Evolutionary conservation across 1,140 invertebrate species (phyloP), one percentile per base, ranked within the genome.

Genomic region (Psilanteris sp.): DNA sequence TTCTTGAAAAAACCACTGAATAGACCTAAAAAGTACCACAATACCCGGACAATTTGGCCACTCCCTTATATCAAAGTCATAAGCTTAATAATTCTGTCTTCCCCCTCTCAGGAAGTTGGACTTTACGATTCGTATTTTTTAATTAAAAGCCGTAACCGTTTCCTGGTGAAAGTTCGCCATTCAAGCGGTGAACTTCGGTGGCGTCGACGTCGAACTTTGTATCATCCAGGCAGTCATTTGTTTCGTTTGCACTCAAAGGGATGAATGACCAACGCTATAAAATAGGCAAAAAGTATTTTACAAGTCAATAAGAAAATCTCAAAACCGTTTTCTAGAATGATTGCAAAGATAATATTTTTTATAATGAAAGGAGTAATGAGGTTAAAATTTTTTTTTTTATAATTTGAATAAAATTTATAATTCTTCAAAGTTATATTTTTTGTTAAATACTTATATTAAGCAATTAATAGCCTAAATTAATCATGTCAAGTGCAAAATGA

Each of bases 141-240:
- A 66, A 66, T 67, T 67, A 67, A 67, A 67, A 46, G 48, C 48
- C 22, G 39, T 22, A 54, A 67, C 27, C 46, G 36, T 52, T 64
- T 52, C 2, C 22, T 37, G 39, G 31, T 22, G 32, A 55, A 67
- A 67, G 50, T 67, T 55, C 4, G 36, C 27, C 34, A 34, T 55
- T 67, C 50, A 44, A 54, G 14, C 11, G 34, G 24, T 13, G 15
- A 55, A 55, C 48, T 67, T 55, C 4, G 46, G 18, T 13, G 13
- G 8, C 5, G 16, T 11, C 6, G 36, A 31, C 34, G 36, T 32
- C 13, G 22, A 46, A 67, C 39, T 67, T 67, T 67, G 43, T 48
- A 67, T 57, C 50, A 57, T 67, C 24, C 24, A 18, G 31, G 39
- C 18, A 8, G 14, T 32, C 62, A 41, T 67, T 67, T 57, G 50